Evolutionary conservation across 2,797 vertebrate genomes (phyloP), one percentile per base, ranked within the genome.

Genomic region (Microctenopoma steveboyesi): DNA sequence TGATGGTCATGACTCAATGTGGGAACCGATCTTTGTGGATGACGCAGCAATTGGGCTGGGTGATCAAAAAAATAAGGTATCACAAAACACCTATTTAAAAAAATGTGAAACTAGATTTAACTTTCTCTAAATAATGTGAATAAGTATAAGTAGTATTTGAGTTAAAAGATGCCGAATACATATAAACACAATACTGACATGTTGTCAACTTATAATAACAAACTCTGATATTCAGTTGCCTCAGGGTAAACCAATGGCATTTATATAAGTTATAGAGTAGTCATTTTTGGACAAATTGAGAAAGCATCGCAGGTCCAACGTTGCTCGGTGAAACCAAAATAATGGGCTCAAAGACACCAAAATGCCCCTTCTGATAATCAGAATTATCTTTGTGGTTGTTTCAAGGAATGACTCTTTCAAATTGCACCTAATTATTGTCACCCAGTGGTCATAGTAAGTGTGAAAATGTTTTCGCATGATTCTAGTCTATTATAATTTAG

Each of bases 11-110:
- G 93, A 95, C 72, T 86, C 94, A 0, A 91, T 95, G 90, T 95
- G 94, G 94, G 94, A 95, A 53, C 94, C 94, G 0, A 94, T 95
- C 80, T 95, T 95, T 85, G 86, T 95, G 87, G 94, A 95, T 48
- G 94, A 95, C 25, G 90, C 91, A 51, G 88, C 90, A 11, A 87
- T 95, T 55, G 94, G 94, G 80, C 92, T 95, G 58, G 89, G 92
- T 0, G 93, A 94, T 68, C 93, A 92, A 70, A 94, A 92, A 80
- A 94, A 94, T 69, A 95, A 94, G 93, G 94, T 95, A 91, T 43
- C 43, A 48, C 30, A 55, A 22, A 30, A 57, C n/a, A 3, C 0
- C 1, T 27, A 7, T 14, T n/a, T 47, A 7, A 8, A 37, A 45
- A 56, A 58, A 27, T 39, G 7, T 13, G 22, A 39, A 30, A 45